A percentile compares a stretch with the other conserved stretches of the same genome.
phyloP scores from a whole-genome alignment of 2,797 vertebrate genomes.

The Tragopan temminckii region DNA sequence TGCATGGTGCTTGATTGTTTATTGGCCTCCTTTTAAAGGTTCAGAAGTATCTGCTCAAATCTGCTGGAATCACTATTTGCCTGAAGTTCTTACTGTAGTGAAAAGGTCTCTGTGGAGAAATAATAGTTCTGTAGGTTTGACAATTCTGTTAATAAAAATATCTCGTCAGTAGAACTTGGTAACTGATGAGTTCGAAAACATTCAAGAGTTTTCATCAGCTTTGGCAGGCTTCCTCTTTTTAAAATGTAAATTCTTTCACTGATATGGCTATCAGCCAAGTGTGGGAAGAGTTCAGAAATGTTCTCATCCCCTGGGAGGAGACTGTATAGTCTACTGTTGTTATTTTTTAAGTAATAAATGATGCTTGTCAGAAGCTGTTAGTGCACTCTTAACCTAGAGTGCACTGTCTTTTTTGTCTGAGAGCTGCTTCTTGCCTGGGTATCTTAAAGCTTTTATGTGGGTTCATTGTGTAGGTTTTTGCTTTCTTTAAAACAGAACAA shows the following conservation, averaged over 20 bases:
- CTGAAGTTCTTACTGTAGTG: not conserved
- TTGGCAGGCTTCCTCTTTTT: slow-evolving; percentile 1
- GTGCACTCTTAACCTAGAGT: not conserved
- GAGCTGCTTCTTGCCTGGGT: not conserved
- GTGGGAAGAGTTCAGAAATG: slow-evolving; percentile 31
- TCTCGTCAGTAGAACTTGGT: slow-evolving; percentile 31
- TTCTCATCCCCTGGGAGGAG: not conserved
- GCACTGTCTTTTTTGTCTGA: not conserved
- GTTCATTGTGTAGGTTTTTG: not conserved
- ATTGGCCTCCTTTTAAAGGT: not conserved
- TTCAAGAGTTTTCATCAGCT: not conserved
- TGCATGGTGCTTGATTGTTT: not conserved
- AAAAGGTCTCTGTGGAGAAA: not conserved
- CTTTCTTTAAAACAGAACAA: slow-evolving; percentile 24
- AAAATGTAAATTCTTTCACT: slow-evolving; percentile 39
- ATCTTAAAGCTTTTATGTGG: not conserved
- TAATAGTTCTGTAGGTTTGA: not conserved
- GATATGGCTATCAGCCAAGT: not conserved
- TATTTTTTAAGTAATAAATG: not conserved
- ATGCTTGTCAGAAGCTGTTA: not conserved
- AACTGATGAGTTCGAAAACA: slow-evolving; percentile 45
- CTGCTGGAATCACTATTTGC: not conserved
- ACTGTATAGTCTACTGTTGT: not conserved
- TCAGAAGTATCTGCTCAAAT: not conserved
- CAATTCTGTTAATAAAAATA: slow-evolving; percentile 14